Evolutionary conservation across 2,113 vertebrate species (phyloP).

Genomic region (Rhynchomys soricoides): DNA sequence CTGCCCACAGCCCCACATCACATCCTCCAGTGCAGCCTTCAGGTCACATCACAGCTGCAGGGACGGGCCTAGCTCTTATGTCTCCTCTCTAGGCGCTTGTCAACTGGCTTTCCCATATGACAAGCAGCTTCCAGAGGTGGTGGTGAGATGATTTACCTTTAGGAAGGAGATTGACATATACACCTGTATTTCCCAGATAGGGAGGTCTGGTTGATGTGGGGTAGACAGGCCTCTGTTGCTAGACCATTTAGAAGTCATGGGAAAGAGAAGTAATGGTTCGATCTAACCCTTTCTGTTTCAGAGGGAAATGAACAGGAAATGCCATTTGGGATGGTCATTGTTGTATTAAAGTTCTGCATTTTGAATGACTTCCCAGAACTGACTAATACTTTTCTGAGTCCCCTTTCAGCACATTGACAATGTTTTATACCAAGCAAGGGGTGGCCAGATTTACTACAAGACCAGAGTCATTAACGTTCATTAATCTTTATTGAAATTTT

Average conservation of each 20-base stretch:
- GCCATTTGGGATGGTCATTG: conserved; percentile 33
- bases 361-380: conserved; percentile 60
- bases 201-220: neutral
- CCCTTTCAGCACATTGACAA: neutral
- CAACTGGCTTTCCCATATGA: conserved; percentile 42
- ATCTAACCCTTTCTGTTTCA: conserved; percentile 1
- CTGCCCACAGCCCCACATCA: conserved; percentile 94
- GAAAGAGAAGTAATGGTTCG: conserved; percentile 48
- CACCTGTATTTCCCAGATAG: conserved; percentile 10
- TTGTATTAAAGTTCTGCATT: conserved; percentile 55
- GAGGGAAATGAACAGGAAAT: conserved; percentile 48
- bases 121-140: conserved; percentile 13
- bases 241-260: conserved; percentile 26
- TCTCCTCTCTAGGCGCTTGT: conserved; percentile 61
- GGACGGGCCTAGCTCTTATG: neutral
- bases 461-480: neutral
- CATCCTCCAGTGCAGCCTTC: conserved; percentile 93
- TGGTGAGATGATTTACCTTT: conserved; percentile 19
- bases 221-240: conserved; percentile 3
- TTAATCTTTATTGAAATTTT: neutral
- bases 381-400: neutral
- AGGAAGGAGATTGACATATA: conserved; percentile 1
- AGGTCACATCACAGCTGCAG: conserved; percentile 79
- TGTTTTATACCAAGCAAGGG: neutral
- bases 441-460: neutral